These are phyloP conservation scores for Phalacrocorax pelagicus DNA, from an alignment of 2,113 vertebrate genomes.

Conservation along the genomic window DNA sequence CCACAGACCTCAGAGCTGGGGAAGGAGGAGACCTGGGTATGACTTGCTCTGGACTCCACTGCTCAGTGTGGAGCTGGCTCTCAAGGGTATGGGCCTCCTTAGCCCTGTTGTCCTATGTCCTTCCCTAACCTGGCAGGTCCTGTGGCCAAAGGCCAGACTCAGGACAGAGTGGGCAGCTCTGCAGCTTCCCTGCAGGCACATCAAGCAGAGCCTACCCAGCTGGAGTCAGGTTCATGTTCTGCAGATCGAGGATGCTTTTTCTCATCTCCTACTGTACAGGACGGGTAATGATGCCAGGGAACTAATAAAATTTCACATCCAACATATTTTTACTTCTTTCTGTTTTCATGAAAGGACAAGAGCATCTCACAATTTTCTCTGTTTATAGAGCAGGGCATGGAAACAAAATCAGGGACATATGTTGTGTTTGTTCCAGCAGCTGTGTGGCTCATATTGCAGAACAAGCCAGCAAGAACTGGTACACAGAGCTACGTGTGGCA, in stretches of 20 bases:
- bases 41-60: not conserved
- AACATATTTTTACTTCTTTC: not conserved
- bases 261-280: not conserved
- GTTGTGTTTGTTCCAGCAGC: slow-evolving; percentile 2
- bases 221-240: not conserved
- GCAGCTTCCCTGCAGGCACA: not conserved
- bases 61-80: not conserved
- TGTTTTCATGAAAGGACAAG: not conserved
- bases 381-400: not conserved
- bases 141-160: not conserved
- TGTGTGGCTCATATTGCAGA: not conserved
- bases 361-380: not conserved
- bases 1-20: not conserved
- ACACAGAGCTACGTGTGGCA: not conserved
- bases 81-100: not conserved
- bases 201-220: not conserved
- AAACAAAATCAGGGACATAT: not conserved
- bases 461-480: not conserved
- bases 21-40: not conserved
- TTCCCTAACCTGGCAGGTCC: not conserved
- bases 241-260: not conserved
- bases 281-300: not conserved
- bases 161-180: not conserved
- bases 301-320: not conserved
- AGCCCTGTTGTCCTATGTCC: not conserved